Conservation (phyloP, 2,888 invertebrate species). For the Apoda limacodes region DNA sequence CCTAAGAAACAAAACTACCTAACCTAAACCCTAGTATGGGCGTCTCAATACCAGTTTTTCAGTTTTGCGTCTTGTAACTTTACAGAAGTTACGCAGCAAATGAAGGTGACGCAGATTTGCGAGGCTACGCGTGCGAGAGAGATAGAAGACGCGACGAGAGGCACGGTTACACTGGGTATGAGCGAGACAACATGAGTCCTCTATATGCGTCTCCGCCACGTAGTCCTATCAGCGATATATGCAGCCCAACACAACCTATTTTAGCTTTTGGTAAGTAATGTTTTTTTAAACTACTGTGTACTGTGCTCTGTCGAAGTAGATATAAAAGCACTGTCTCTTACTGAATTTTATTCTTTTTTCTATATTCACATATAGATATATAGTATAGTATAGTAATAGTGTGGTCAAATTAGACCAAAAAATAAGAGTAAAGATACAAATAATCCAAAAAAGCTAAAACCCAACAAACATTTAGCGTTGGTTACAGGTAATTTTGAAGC, state of each 20-base stretch:
- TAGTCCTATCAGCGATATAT: constrained; percentile 76
- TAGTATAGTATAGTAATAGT: neutral
- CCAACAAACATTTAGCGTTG: no score
- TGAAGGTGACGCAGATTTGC: constrained; percentile 47
- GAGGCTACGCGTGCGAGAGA: constrained; percentile 38
- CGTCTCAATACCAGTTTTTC: no score
- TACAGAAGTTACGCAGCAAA: constrained; percentile 52
- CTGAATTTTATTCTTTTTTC: neutral
- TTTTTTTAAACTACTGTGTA: neutral
- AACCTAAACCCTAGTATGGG: no score
- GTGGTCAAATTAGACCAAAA: no score
- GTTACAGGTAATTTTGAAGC: no score
- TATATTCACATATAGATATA: constrained; percentile 1
- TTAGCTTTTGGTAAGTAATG: constrained; percentile 28
- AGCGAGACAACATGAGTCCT: constrained; percentile 65
- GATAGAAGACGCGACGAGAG: constrained; percentile 73
- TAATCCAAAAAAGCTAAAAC: neutral
- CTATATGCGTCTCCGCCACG: constrained; percentile 86
- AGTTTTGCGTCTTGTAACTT: no score
- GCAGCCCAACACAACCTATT: constrained; percentile 54
- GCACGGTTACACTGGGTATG: constrained; percentile 33
- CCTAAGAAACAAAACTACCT: no score
- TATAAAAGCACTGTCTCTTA: neutral
- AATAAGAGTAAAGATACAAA: no score
- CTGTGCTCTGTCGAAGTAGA: neutral